phyloP scores from a whole-genome alignment of 2,797 vertebrate genomes.

The Netta rufina region DNA sequence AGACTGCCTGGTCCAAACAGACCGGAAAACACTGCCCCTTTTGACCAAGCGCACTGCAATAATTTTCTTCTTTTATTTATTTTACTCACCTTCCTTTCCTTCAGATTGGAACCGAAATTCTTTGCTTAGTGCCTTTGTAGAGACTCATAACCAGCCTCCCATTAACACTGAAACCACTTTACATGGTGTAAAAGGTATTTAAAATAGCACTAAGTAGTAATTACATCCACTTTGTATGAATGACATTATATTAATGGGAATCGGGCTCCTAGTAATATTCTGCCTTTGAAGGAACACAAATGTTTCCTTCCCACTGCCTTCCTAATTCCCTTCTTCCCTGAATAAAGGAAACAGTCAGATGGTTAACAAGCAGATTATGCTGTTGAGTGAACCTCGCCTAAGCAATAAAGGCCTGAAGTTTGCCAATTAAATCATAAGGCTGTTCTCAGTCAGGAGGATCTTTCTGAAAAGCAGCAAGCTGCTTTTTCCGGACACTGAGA shows the following conservation, averaged over 20 bases:
- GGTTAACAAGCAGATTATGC: constrained; percentile 13
- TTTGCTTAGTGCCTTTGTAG: not conserved
- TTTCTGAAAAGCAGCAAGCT: not conserved
- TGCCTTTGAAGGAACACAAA: constrained; percentile 59
- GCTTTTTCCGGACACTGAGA: not conserved
- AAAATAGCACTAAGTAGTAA: not conserved
- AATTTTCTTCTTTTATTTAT: not conserved
- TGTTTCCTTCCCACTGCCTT: constrained; percentile 33
- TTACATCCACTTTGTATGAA: not conserved
- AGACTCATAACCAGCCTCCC: not conserved
- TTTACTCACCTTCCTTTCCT: not conserved
- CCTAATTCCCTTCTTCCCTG: constrained; percentile 14
- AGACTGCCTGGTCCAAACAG: not conserved
- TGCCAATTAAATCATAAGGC: not conserved
- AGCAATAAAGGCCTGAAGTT: not conserved
- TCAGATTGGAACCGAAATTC: not conserved
- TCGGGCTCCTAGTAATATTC: constrained; percentile 1
- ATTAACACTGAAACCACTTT: not conserved
- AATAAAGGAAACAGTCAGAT: constrained; percentile 22
- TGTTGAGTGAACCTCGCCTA: not conserved
- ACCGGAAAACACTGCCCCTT: not conserved
- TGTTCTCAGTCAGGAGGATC: not conserved
- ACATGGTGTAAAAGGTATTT: not conserved
- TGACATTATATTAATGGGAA: not conserved
- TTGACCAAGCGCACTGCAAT: not conserved